These are phyloP conservation scores for Catalaphyllia jardinei DNA, from an alignment of 64 coral and sea anemone species.

Conservation along the genomic window DNA sequence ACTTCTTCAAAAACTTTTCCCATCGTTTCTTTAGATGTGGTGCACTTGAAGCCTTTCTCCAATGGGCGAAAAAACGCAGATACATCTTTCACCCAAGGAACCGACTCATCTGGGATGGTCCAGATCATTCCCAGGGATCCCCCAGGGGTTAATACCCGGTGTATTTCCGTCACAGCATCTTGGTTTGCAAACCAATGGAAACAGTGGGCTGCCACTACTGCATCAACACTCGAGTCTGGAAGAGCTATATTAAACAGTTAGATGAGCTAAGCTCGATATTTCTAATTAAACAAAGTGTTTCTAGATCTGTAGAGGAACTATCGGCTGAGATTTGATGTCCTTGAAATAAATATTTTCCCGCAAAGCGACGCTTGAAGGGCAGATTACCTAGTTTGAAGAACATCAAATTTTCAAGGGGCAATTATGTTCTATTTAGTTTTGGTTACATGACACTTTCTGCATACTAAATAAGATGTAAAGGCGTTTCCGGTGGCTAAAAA, in stretches of 20 bases:
- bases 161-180: background rate
- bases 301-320: too few relatives aligned
- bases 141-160: background rate
- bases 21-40: background rate
- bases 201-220: background rate
- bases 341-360: too few relatives aligned
- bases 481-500: too few relatives aligned
- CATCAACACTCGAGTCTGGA: background rate
- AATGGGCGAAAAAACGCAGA: background rate
- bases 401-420: too few relatives aligned
- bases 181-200: background rate
- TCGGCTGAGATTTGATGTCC: too few relatives aligned
- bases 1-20: background rate
- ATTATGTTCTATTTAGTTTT: too few relatives aligned
- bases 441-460: too few relatives aligned
- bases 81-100: background rate
- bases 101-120: background rate
- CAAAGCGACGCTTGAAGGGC: too few relatives aligned
- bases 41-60: background rate
- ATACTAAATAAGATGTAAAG: too few relatives aligned
- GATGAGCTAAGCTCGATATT: too few relatives aligned
- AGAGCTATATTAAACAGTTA: background rate
- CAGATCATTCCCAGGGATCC: background rate
- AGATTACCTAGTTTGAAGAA: too few relatives aligned
- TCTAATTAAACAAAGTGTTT: too few relatives aligned